A percentile compares a stretch with the other conserved stretches of the same genome.
phyloP scores from a whole-genome alignment of 2,888 invertebrate genomes.

The Matsumyia berberina region DNA sequence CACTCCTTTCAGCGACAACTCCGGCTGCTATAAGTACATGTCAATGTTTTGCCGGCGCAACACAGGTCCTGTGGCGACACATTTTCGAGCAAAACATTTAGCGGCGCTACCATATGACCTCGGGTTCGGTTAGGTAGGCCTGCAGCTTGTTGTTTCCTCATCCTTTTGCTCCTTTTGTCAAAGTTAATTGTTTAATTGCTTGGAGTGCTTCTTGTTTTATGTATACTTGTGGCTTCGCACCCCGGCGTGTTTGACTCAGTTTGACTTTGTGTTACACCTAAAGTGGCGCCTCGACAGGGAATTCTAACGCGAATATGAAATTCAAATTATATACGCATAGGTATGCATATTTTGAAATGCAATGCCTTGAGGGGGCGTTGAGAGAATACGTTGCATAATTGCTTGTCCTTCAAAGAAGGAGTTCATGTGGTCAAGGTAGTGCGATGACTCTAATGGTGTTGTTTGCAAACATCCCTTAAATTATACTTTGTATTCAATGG shows the following conservation, averaged over 20 bases:
- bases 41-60: conserved; percentile 14
- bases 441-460: neutral
- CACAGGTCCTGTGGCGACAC: conserved; percentile 44
- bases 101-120: conserved; percentile 51
- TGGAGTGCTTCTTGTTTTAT: conserved; percentile 56
- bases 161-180: conserved; percentile 39
- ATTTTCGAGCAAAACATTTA: conserved; percentile 29
- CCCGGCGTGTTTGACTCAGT: conserved; percentile 30
- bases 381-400: too few relatives aligned
- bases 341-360: neutral
- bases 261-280: conserved; percentile 28
- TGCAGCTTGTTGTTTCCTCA: conserved; percentile 28
- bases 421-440: neutral
- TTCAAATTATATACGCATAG: conserved; percentile 1
- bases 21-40: neutral
- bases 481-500: neutral
- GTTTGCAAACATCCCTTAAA: too few relatives aligned
- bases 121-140: conserved; percentile 21
- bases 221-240: conserved; percentile 65
- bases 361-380: neutral
- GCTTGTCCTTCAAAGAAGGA: neutral
- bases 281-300: conserved; percentile 51
- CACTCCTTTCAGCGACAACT: conserved; percentile 35
- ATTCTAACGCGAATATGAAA: neutral
- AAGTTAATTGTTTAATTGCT: conserved; percentile 48